These are phyloP conservation scores for Thunnus thynnus DNA, from an alignment of 2,113 vertebrate species.

Conservation along the genomic window DNA sequence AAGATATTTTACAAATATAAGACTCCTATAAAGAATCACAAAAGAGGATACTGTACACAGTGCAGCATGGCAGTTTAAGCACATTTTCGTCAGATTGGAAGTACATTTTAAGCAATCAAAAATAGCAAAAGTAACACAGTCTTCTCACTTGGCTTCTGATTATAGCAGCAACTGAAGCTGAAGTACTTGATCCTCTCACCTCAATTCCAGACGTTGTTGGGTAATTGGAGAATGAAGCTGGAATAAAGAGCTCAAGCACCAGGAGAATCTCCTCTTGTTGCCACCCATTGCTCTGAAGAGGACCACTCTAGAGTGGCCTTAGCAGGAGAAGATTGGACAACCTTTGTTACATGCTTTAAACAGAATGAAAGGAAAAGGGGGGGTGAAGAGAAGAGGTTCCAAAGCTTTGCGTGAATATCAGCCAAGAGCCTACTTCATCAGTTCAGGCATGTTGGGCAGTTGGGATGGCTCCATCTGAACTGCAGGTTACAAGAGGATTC, in stretches of 20 bases:
- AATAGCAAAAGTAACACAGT: conserved; percentile 22
- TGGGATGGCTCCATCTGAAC: conserved; percentile 54
- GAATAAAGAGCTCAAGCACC: conserved; percentile 73
- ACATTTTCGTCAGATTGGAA: conserved; percentile 6
- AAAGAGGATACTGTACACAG: neutral
- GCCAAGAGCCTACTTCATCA: conserved; percentile 71
- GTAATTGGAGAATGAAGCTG: conserved; percentile 47
- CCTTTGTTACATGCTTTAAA: conserved; percentile 74
- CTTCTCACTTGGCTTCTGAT: conserved; percentile 44
- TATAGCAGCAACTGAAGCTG: conserved; percentile 21
- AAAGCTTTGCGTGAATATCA: conserved; percentile 60
- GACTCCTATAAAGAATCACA: conserved; percentile 18
- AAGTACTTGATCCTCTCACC: conserved; percentile 45
- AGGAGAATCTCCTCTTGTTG: conserved; percentile 58
- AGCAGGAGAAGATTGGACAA: conserved; percentile 75
- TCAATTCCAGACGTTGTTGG: conserved; percentile 46
- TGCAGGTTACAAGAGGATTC: conserved; percentile 36
- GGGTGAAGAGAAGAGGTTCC: conserved; percentile 49
- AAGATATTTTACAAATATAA: conserved; percentile 5
- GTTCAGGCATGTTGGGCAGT: conserved; percentile 55
- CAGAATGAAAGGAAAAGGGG: conserved; percentile 69
- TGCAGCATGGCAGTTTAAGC: neutral
- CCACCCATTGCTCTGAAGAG: conserved; percentile 70
- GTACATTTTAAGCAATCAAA: neutral
- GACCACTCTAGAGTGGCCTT: conserved; percentile 58